phyloP scores from a whole-genome alignment of 1,140 invertebrate species.

The Nylanderia fulva region DNA sequence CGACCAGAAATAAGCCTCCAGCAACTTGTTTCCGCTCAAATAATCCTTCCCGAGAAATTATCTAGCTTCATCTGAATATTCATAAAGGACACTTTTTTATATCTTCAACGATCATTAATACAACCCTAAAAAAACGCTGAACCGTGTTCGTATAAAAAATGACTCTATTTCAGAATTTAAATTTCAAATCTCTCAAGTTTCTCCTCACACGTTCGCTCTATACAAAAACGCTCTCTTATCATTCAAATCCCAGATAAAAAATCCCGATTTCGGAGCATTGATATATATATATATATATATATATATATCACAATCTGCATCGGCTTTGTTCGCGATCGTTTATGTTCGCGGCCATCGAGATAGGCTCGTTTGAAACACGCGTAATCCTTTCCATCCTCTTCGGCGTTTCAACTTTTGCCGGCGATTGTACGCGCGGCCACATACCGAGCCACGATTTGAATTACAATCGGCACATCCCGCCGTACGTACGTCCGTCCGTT shows the following conservation, averaged over 20 bases:
- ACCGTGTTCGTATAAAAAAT: not conserved
- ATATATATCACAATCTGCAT: not conserved
- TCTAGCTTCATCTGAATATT: not conserved
- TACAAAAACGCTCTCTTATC: not conserved
- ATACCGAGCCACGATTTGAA: conserved; percentile 70
- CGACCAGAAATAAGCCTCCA: conserved; percentile 48
- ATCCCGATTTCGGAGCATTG: no score
- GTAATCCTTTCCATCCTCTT: not conserved
- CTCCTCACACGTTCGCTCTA: not conserved
- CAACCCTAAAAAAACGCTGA: no score
- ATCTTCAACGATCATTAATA: not conserved
- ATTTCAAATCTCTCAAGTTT: not conserved
- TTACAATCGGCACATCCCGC: conserved; percentile 71
- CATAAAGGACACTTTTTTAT: not conserved
- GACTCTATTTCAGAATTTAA: not conserved
- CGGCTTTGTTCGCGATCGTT: not conserved
- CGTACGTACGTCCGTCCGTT: conserved; percentile 40
- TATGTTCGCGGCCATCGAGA: no score
- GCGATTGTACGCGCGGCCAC: conserved; percentile 65
- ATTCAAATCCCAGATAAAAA: not conserved
- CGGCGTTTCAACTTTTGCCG: conserved; percentile 44
- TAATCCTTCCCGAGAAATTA: not conserved
- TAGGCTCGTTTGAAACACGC: not conserved
- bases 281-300: no score
- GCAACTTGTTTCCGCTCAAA: not conserved